Evolutionary conservation across 2,797 vertebrate genomes (phyloP).

Genomic region (Sebastes variabilis): DNA sequence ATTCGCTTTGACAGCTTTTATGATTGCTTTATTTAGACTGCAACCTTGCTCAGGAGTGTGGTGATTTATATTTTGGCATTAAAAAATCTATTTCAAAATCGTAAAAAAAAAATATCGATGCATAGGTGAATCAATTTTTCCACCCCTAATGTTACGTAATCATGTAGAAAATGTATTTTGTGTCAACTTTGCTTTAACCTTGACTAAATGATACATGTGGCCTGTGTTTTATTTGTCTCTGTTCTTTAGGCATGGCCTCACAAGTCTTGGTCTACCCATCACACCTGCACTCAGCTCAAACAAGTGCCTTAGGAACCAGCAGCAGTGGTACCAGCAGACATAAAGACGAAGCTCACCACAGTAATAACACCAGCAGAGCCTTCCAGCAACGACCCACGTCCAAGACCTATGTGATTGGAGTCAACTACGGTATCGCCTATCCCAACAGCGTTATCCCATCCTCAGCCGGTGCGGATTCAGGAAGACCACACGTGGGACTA

Average conservation of each 20-base stretch:
- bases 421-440: slow-evolving; percentile 90
- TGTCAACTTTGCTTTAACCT: background rate
- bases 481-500: slow-evolving; percentile 78
- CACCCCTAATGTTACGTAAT: background rate
- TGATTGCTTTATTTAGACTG: slow-evolving; percentile 5
- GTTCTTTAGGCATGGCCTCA: slow-evolving; percentile 94
- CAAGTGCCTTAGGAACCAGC: slow-evolving; percentile 99
- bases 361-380: slow-evolving; percentile 88
- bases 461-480: slow-evolving; percentile 82
- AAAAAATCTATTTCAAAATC: too few species aligned
- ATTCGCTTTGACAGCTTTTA: slow-evolving; percentile 17
- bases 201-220: background rate
- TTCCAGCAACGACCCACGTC: slow-evolving; percentile 88
- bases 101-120: too few species aligned
- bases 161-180: background rate
- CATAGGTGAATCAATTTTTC: too few species aligned
- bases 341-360: slow-evolving; percentile 49
- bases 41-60: background rate
- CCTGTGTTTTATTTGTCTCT: background rate
- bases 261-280: slow-evolving; percentile 97
- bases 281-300: slow-evolving; percentile 97
- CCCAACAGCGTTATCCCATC: slow-evolving; percentile 86
- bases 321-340: slow-evolving; percentile 82
- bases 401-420: slow-evolving; percentile 90
- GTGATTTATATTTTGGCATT: too few species aligned